Conservation (phyloP, 2,113 vertebrate species). For the western clawed frog (Xenopus tropicalis) region DNA sequence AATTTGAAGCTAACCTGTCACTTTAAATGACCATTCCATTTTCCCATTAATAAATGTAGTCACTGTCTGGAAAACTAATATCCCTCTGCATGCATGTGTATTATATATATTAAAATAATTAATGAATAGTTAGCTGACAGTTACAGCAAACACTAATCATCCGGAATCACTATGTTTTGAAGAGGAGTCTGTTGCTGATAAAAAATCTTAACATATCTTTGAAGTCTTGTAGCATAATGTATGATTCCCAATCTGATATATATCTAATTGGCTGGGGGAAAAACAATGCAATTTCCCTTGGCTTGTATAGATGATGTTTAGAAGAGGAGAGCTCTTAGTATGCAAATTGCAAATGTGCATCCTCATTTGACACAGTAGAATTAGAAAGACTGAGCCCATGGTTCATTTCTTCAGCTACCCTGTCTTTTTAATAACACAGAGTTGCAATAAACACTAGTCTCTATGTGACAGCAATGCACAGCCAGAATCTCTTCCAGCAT, state of each 20-base stretch:
- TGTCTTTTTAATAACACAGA: constrained; percentile 28
- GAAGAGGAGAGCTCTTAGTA: constrained; percentile 18
- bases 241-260: constrained; percentile 8
- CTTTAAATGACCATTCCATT: too few species aligned
- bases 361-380: constrained; percentile 34
- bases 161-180: constrained; percentile 3
- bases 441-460: constrained; percentile 43
- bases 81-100: too few species aligned
- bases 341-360: constrained; percentile 30
- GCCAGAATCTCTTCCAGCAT: constrained; percentile 10
- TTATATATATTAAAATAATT: too few species aligned
- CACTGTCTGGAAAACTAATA: too few species aligned
- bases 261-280: constrained; percentile 36
- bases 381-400: constrained; percentile 2
- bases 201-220: background rate
- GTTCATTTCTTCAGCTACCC: constrained; percentile 12
- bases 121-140: too few species aligned
- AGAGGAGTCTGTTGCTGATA: background rate
- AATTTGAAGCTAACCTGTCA: too few species aligned
- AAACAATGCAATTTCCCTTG: constrained; percentile 31
- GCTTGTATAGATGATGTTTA: background rate
- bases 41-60: too few species aligned
- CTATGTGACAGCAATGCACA: constrained; percentile 32
- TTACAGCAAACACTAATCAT: background rate
- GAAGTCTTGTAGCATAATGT: background rate